Percentiles rank a stretch among this genome's conserved stretches.
Evolutionary conservation across 2,797 vertebrate genomes (phyloP).

Genomic region (Alectoris magna): DNA sequence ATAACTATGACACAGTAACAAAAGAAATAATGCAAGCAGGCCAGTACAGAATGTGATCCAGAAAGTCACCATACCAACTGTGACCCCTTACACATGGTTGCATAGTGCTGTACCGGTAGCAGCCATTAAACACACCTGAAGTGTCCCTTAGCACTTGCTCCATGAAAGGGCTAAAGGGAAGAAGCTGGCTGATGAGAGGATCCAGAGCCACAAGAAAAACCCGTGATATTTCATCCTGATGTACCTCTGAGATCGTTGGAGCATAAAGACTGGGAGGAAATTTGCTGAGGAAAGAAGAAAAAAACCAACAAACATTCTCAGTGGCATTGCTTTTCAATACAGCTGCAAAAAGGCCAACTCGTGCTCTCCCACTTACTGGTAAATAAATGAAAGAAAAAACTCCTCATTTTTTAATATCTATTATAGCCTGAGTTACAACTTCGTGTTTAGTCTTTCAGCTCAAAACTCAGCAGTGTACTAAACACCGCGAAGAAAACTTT

Average conservation of each 20-base stretch:
- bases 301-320: neutral
- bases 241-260: constrained; percentile 71
- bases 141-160: constrained; percentile 84
- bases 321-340: neutral
- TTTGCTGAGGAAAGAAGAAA: constrained; percentile 78
- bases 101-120: neutral
- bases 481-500: neutral
- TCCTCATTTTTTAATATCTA: neutral
- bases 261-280: constrained; percentile 88
- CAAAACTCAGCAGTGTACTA: neutral
- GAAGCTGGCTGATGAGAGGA: constrained; percentile 85
- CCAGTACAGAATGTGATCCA: neutral
- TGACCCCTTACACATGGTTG: neutral
- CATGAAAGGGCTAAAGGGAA: constrained; percentile 84
- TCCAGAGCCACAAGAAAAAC: constrained; percentile 88
- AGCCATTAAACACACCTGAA: constrained; percentile 75
- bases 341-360: neutral
- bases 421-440: neutral
- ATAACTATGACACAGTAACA: neutral
- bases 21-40: neutral
- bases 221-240: constrained; percentile 85
- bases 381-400: neutral
- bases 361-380: neutral
- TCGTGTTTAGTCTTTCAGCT: neutral
- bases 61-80: neutral